These are phyloP conservation scores for Hemicrepidius hirtus DNA, from an alignment of 2,888 invertebrate genomes.

Conservation along the genomic window DNA sequence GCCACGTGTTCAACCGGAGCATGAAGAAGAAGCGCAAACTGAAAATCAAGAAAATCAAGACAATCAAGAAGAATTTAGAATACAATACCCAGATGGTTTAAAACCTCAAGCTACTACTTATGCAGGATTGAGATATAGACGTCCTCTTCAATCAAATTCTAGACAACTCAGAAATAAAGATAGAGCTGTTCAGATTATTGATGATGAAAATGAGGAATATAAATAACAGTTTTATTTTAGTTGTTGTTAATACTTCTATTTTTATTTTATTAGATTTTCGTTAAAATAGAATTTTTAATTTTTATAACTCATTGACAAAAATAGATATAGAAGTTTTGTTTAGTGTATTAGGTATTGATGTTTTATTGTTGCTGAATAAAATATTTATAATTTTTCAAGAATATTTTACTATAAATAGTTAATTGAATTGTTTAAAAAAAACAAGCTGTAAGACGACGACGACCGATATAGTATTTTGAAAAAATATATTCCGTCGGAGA, in stretches of 20 bases:
- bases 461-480: too few relatives aligned
- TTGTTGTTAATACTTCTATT: not conserved
- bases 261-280: not conserved
- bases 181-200: constrained; percentile 32
- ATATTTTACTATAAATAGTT: too few relatives aligned
- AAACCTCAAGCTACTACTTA: constrained; percentile 26
- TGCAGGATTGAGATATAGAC: constrained; percentile 7
- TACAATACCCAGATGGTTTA: constrained; percentile 20
- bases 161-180: constrained; percentile 13
- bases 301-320: too few relatives aligned
- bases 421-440: too few relatives aligned
- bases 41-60: constrained; percentile 21
- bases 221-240: not conserved
- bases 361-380: too few relatives aligned
- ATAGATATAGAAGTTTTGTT: too few relatives aligned
- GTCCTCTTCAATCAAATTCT: constrained; percentile 3
- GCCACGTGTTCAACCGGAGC: constrained; percentile 5
- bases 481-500: too few relatives aligned
- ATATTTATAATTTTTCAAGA: too few relatives aligned
- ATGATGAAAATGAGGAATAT: constrained; percentile 19
- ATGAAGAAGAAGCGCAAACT: constrained; percentile 15
- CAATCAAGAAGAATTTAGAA: constrained; percentile 20
- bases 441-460: too few relatives aligned
- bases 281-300: not conserved
- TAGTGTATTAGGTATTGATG: too few relatives aligned